Evolutionary conservation across 2,113 vertebrate species (phyloP).

Genomic region (Dicrurus megarhynchus): DNA sequence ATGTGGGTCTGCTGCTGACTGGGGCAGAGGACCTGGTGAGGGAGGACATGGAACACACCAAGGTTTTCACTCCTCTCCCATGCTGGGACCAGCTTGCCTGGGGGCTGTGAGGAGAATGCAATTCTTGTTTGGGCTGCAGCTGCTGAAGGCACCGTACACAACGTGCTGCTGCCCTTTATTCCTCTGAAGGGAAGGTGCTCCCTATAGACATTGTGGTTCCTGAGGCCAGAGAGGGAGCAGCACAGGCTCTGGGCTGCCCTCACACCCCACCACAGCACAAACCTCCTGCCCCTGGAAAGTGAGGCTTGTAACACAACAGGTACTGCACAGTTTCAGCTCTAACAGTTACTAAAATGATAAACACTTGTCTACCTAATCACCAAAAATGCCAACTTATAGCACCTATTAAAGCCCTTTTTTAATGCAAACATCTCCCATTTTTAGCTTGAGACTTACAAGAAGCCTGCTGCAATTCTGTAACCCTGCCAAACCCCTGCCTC

Average conservation of each 20-base stretch:
- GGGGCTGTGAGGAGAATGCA: neutral
- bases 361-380: neutral
- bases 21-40: neutral
- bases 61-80: neutral
- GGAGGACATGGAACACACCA: neutral
- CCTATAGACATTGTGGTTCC: rapidly evolving
- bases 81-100: neutral
- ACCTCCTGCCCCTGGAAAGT: neutral
- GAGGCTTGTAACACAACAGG: neutral
- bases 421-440: neutral
- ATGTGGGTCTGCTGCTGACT: neutral
- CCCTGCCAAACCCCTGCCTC: conserved; percentile 11
- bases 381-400: neutral
- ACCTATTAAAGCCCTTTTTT: neutral
- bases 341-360: neutral
- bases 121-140: neutral
- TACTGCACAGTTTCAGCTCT: neutral
- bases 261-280: neutral
- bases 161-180: neutral
- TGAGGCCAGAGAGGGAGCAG: neutral
- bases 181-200: neutral
- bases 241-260: neutral
- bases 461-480: neutral
- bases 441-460: neutral
- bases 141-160: neutral